Evolutionary conservation across 2,797 vertebrate genomes (phyloP).

Genomic region (Malacoraja senta): DNA sequence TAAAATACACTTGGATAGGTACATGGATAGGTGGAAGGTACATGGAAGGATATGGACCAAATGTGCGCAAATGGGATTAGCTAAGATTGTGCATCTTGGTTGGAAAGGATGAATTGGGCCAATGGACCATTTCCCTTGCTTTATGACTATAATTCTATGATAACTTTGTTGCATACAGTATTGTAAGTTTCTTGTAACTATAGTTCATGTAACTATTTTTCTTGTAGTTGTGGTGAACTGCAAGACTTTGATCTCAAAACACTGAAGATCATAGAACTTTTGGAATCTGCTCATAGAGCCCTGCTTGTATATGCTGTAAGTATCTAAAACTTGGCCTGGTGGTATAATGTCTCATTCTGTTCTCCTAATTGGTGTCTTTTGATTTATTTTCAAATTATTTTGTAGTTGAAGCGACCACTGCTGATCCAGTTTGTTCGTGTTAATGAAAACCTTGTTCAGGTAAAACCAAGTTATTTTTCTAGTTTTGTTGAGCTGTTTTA

Average conservation of each 20-base stretch:
- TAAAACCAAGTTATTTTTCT: background rate
- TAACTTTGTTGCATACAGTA: background rate
- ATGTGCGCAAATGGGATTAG: no score
- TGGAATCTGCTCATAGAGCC: slow-evolving; percentile 34
- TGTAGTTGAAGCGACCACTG: slow-evolving; percentile 27
- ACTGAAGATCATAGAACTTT: slow-evolving; percentile 21
- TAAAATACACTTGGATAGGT: no score
- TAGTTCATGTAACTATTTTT: background rate
- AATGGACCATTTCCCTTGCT: no score
- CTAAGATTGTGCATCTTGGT: no score
- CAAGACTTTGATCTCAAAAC: slow-evolving; percentile 30
- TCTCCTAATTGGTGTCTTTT: background rate
- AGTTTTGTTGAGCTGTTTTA: background rate
- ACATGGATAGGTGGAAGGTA: no score
- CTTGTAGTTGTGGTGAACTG: background rate
- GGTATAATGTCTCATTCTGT: background rate
- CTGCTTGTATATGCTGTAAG: slow-evolving; percentile 35
- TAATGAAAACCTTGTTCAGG: slow-evolving; percentile 27
- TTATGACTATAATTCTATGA: no score
- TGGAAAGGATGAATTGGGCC: no score
- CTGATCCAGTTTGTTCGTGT: slow-evolving; percentile 25
- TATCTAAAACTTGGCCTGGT: background rate
- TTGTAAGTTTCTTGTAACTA: background rate
- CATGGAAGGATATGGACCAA: no score
- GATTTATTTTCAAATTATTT: slow-evolving; percentile 15